Evolutionary conservation across 2,113 vertebrate genomes (phyloP), one percentile per base, ranked within the genome.

Genomic region (Pleuronectes platessa): DNA sequence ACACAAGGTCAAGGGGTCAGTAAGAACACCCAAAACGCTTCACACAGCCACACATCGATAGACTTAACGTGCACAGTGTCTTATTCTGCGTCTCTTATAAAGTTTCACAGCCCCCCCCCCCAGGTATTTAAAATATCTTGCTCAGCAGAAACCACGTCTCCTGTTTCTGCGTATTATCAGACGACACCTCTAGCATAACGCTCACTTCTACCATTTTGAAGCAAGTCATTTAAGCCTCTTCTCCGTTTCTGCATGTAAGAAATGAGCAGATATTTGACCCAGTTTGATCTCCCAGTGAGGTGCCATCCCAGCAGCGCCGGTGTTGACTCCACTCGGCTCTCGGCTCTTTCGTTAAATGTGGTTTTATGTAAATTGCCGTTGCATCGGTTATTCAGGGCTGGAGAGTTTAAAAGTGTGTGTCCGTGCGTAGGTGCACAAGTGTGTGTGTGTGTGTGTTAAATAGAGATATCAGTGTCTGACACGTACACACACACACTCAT

Each of bases 281-380:
- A 23, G 23, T 78, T 69, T 78, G 51, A 90, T 77, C 68, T 76
- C 18, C 40, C 54, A 64, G 71, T 59, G 2, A 27, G 35, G 65
- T 66, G 60, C 55, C 58, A 20, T 69, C 64, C 7, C 49, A 24
- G 74, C 63, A 59, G 49, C 60, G 31, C 70, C 21, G 20, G 40
- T 67, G 72, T 66, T 74, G 70, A 78, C 78, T 69, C 71, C 78
- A 20, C 69, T 81, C 68, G 67, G 68, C 78, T 61, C 37, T 31
- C 26, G 21, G 79, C 66, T 61, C 68, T 76, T 84, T 42, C 80
- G 66, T 83, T 83, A 72, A 75, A 71, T 72, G 66, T 64, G 35
- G 73, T 80, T 83, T 79, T 68, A 81, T 88, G 86, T 86, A 84
- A 89, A 89, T 90, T 60, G 75, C 64, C 79, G 66, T 84, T 86